Evolutionary conservation across 2,113 vertebrate species (phyloP), one percentile per base, ranked within the genome.

Genomic region (Catharus minimus): DNA sequence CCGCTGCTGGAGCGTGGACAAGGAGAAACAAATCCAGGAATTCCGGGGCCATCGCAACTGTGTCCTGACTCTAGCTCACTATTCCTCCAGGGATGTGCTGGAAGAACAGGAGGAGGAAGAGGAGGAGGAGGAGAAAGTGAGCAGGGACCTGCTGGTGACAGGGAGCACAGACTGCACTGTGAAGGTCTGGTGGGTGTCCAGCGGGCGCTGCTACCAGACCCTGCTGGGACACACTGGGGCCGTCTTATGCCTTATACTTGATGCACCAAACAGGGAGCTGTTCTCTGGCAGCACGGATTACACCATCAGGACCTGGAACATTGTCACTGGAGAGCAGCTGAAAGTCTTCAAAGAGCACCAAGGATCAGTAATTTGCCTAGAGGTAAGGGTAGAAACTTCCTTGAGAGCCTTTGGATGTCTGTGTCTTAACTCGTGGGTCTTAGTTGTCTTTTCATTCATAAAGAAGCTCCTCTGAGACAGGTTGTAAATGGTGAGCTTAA

Each of bases 31-130:
- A 69, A 92, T 97, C 88, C 97, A 92, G 95, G 98, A 98, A 60
- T 98, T 98, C 87, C 95, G 97, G 39, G 98, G 98, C 89, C 98
- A 98, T 86, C 95, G 97, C n/a, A 98, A 98, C 95, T 98, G 98
- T 11, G 97, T 98, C 47, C 93, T 98, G 89, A 96, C 97, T 26
- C 85, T 98, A 3, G 97, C 98, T 75, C 97, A 98, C 88, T 97
- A 96, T 28, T 97, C 97, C 62, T 97, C 97, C 84, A 79, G 95
- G 87, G 97, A 97, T 84, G 92, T 98, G 43, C 96, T 97, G 2
- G 88, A 96, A 5, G 90, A 96, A 11, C 95, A 97, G 17, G 96
- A 96, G 9, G 36, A 92, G 13, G 95, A 96, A 12, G 95, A 96
- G 11, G 33, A 92, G 32, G 95, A 95, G 16, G 74, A 92, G 71